phyloP scores from a whole-genome alignment of 2,888 invertebrate species.

The Tryphoninae sp. region DNA sequence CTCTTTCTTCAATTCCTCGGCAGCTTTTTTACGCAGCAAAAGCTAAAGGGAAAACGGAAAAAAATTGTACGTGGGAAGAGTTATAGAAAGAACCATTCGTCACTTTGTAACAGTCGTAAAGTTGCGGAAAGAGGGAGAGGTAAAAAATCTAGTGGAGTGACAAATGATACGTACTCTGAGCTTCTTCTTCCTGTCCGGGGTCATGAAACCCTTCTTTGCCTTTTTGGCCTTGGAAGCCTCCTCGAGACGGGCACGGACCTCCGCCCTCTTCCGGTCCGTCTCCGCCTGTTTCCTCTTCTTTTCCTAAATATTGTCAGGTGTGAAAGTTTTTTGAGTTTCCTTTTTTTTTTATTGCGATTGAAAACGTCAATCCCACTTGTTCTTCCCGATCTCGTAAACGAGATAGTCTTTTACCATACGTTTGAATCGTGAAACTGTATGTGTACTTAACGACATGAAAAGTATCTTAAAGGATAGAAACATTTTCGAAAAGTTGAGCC shows the following conservation, averaged over 20 bases:
- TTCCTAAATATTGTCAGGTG: slow-evolving; percentile 84
- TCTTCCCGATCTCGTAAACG: background rate
- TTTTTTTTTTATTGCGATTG: background rate
- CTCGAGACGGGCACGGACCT: slow-evolving; percentile 99
- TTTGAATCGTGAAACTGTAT: background rate
- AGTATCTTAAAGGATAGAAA: background rate
- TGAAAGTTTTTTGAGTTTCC: slow-evolving; percentile 37
- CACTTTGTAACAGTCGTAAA: background rate
- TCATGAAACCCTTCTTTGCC: slow-evolving; percentile 99
- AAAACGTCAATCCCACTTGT: background rate
- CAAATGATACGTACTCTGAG: slow-evolving; percentile 88
- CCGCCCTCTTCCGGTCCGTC: slow-evolving; percentile 99
- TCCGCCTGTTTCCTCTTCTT: slow-evolving; percentile 99
- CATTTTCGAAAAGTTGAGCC: background rate
- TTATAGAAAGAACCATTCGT: slow-evolving; percentile 6
- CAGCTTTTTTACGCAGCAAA: slow-evolving; percentile 99
- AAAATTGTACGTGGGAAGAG: background rate
- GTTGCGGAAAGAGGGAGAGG: background rate
- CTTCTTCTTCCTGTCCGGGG: slow-evolving; percentile 99
- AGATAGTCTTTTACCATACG: background rate
- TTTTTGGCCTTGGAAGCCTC: slow-evolving; percentile 99
- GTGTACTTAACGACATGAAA: background rate
- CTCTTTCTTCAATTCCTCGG: slow-evolving; percentile 99
- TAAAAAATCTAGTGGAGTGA: slow-evolving; percentile 23
- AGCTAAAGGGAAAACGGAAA: slow-evolving; percentile 84